Evolutionary conservation across 1,140 invertebrate species (phyloP), one percentile per base, ranked within the genome.

Genomic region (Rhagoletis pomonella): DNA sequence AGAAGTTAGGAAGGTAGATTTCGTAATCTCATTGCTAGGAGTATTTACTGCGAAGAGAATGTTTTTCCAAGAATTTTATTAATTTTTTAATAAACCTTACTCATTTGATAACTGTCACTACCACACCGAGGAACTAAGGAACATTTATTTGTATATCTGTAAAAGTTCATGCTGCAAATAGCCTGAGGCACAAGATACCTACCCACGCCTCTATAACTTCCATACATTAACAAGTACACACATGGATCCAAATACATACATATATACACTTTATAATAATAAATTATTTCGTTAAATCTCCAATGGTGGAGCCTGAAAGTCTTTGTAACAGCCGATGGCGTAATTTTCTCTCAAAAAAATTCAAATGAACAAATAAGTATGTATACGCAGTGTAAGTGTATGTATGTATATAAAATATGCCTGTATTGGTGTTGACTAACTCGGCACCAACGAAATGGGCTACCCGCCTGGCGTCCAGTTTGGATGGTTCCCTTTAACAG

Each of bases 211-310:
- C 50, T 55, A 7, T 44, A 44, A 73, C 17, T 17, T 47, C 14
- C 39, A 47, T 4, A 17, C 44, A 50, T 14, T 4, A 12, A n/a
- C 69, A 17, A 1, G 10, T 73, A 73, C 29, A 29, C 29, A 29
- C 29, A 29, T 29, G 29, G 29, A 29, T 29, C 29, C 29, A 29
- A 29, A 47, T 47, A 47, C 39, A 47, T 4, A 17, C 17, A 17
- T 73, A 73, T 29, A 29, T 29, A 29, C 29, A 29, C 29, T 29
- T 29, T 29, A 29, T 29, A 73, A 73, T n/a, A 42, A 6, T 73
- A 42, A 73, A 73, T 73, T 73, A 73, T 73, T 73, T 47, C 17
- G 69, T 73, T 73, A 73, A 73, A 39, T 73, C 69, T 73, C 44
- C 69, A 73, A 17, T 73, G 69, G 69, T 17, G 44, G 69, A 47